A percentile compares a stretch with the other conserved stretches of the same genome.
phyloP scores from a whole-genome alignment of 2,797 vertebrate species.

The Gallinago solitaria region DNA sequence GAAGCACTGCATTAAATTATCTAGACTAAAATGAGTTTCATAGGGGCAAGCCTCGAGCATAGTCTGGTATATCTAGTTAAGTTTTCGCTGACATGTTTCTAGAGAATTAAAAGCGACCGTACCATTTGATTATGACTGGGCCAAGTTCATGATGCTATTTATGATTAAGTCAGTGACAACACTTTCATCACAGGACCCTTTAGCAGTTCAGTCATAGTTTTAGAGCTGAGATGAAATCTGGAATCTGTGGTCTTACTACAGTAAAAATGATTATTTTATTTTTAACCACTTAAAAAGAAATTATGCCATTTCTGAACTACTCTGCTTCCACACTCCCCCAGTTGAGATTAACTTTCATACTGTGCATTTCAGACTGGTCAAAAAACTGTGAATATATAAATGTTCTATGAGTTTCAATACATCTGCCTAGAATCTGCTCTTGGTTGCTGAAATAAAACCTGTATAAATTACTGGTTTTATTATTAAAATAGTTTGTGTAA shows the following conservation, averaged over 20 bases:
- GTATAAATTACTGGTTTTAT: not conserved
- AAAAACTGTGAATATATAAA: not conserved
- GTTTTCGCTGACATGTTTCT: not conserved
- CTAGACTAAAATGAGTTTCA: not conserved
- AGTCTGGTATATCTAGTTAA: not conserved
- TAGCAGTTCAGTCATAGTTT: not conserved
- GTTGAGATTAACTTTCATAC: not conserved
- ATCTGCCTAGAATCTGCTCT: not conserved
- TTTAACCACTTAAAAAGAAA: not conserved
- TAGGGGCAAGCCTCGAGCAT: not conserved
- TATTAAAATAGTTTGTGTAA: not conserved
- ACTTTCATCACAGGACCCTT: not conserved
- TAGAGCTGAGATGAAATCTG: not conserved
- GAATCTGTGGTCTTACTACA: not conserved
- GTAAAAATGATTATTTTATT: not conserved
- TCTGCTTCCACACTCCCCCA: not conserved
- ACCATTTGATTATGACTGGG: not conserved
- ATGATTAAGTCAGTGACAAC: not conserved
- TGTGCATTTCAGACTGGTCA: not conserved
- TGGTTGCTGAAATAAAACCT: not conserved
- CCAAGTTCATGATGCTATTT: not conserved
- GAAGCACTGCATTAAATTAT: not conserved
- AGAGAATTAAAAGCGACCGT: accelerated
- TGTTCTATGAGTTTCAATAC: accelerated
- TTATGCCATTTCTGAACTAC: not conserved